Evolutionary conservation across 2,888 invertebrate genomes (phyloP).

Genomic region (Epistrophe eligans): DNA sequence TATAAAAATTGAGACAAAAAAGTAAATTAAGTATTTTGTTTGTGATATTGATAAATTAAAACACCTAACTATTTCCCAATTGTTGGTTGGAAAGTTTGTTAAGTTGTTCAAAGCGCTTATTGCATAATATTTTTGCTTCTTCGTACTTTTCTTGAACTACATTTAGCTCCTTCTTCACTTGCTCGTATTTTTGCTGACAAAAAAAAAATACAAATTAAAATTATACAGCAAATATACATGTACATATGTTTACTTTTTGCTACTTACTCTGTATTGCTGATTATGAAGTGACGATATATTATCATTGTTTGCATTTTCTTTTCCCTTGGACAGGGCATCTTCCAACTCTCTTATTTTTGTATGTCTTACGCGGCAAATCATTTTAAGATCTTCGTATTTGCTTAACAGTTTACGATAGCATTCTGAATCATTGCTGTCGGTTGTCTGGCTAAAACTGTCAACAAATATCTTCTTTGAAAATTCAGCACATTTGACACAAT

Average conservation of each 20-base stretch:
- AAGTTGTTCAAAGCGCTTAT: slow-evolving; percentile 75
- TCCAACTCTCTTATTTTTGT: slow-evolving; percentile 79
- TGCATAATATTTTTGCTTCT: slow-evolving; percentile 76
- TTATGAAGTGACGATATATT: slow-evolving; percentile 68
- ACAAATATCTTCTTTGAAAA: slow-evolving; percentile 32
- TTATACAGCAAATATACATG: neutral
- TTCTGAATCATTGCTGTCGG: slow-evolving; percentile 67
- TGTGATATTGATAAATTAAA: neutral
- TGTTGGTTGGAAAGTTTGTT: slow-evolving; percentile 40
- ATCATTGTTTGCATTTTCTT: slow-evolving; percentile 63
- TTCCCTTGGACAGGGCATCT: slow-evolving; percentile 65
- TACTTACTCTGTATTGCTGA: slow-evolving; percentile 56
- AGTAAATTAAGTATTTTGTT: slow-evolving; percentile 29
- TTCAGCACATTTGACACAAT: slow-evolving; percentile 54
- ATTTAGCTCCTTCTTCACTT: slow-evolving; percentile 75
- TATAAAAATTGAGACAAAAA: slow-evolving; percentile 47
- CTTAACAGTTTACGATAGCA: slow-evolving; percentile 76
- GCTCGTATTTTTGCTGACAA: slow-evolving; percentile 76
- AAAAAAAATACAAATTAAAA: slow-evolving; percentile 34
- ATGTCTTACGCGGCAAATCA: slow-evolving; percentile 80
- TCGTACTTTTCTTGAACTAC: slow-evolving; percentile 77
- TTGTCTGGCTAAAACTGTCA: slow-evolving; percentile 47
- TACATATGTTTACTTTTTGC: neutral
- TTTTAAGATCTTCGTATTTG: slow-evolving; percentile 79
- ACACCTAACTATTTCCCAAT: slow-evolving; percentile 42